phyloP scores from a whole-genome alignment of 2,888 invertebrate genomes.

The Parasteatoda lunata region DNA sequence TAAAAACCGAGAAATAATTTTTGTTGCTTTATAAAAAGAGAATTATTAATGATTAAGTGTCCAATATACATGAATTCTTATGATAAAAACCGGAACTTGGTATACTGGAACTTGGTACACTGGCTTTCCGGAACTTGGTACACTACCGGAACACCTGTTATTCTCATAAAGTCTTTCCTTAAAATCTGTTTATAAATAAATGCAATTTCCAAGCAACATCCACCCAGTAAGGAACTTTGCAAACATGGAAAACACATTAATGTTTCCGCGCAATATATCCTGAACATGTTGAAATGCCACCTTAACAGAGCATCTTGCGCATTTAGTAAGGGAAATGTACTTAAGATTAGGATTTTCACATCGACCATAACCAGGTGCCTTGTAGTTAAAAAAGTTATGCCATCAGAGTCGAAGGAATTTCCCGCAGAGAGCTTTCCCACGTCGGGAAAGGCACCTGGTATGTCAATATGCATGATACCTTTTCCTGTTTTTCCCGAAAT shows the following conservation, averaged over 20 bases:
- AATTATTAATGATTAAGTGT: no score
- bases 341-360: conserved; percentile 17
- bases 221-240: not conserved
- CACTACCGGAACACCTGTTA: no score
- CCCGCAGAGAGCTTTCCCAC: conserved; percentile 44
- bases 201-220: no score
- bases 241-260: not conserved
- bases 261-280: conserved; percentile 30
- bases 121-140: no score
- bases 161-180: no score
- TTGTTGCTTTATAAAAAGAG: no score
- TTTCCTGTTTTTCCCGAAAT: conserved; percentile 64
- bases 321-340: conserved; percentile 2
- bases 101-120: no score
- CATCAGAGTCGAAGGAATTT: conserved; percentile 22
- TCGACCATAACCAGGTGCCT: conserved; percentile 32
- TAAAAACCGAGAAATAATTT: no score
- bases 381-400: conserved; percentile 9
- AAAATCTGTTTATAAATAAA: no score
- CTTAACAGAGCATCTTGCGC: conserved; percentile 25
- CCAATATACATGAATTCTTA: no score
- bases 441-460: conserved; percentile 49
- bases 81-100: no score
- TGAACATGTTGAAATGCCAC: conserved; percentile 24
- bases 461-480: conserved; percentile 46